Evolutionary conservation across 1,140 invertebrate species (phyloP), one percentile per base, ranked within the genome.

Genomic region (Lepidotrigona ventralis): DNA sequence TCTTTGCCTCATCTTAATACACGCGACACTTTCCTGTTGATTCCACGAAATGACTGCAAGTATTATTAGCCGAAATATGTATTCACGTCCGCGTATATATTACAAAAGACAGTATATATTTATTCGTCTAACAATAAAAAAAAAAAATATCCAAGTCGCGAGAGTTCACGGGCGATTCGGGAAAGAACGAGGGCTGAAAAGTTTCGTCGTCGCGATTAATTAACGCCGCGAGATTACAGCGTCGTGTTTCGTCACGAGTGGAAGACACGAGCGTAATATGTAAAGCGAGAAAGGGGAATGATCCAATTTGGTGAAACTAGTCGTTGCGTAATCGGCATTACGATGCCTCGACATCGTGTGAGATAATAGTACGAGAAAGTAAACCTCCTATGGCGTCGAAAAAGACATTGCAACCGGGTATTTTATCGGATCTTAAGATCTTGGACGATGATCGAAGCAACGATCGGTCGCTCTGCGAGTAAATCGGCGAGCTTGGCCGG

Each of bases 301-400:
- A 69, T 69, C 63, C 79, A 86, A 80, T 83, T 89, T 83, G 29
- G 69, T 64, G 82, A 89, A 89, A 85, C 82, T 85, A 63, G 33
- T 26, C 15, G 39, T 89, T 88, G 72, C 58, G 73, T 64, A 89
- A 89, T 54, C 21, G 60, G 5, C 63, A n/a, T 81, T 76, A 78
- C 79, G 74, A 72, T 51, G 53, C 60, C 64, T 21, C 66, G 64
- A 54, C 66, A 56, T 82, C 19, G n/a, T 78, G 26, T 71, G 79
- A 69, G 73, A 88, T 71, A 85, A 81, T 54, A 14, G 29, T 1
- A 26, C 72, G 86, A 68, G 86, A 86, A 88, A 86, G 81, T 60
- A 9, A 58, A 39, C 23, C 68, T 54, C n/a, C 15, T 21, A 46
- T 56, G 33, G 0, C 68, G 75, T 79, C 23, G 21, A 77, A 77